Conservation (phyloP, 1,140 invertebrate genomes). For the Diorhabda elongata region DNA sequence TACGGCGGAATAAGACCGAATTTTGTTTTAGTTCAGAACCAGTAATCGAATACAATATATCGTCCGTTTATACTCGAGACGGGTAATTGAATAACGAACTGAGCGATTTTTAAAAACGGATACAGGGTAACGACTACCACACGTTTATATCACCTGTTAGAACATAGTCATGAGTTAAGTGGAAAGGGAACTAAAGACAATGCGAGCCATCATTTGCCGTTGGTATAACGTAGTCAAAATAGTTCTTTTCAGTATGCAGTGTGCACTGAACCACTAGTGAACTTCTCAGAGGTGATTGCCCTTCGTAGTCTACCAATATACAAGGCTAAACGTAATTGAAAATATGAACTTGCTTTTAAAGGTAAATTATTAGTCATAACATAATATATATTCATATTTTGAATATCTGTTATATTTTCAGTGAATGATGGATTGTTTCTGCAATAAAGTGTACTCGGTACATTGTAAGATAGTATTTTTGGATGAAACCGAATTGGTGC, state of each 20-base stretch:
- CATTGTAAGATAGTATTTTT: slow-evolving; percentile 61
- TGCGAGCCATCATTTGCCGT: slow-evolving; percentile 20
- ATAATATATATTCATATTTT: background rate
- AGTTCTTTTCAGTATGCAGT: slow-evolving; percentile 30
- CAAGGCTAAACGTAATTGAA: slow-evolving; percentile 29
- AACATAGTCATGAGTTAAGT: slow-evolving; percentile 7
- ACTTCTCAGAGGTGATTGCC: slow-evolving; percentile 32
- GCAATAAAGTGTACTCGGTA: slow-evolving; percentile 48
- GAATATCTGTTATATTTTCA: background rate
- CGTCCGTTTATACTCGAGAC: background rate
- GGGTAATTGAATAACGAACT: background rate
- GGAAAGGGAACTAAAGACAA: slow-evolving; percentile 20
- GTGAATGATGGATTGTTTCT: slow-evolving; percentile 44
- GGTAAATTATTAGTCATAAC: slow-evolving; percentile 14
- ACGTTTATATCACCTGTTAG: slow-evolving; percentile 9
- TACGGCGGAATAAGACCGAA: too few relatives aligned
- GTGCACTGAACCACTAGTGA: slow-evolving; percentile 30
- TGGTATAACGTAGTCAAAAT: slow-evolving; percentile 18
- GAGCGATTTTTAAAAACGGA: background rate
- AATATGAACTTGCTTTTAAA: slow-evolving; percentile 27
- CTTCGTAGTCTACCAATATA: slow-evolving; percentile 26
- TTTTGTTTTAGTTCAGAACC: background rate
- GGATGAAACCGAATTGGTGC: slow-evolving; percentile 62
- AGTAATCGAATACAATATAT: background rate
- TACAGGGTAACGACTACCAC: background rate